phyloP scores from a whole-genome alignment of 2,113 vertebrate genomes.

The Pachyramphus minor region DNA sequence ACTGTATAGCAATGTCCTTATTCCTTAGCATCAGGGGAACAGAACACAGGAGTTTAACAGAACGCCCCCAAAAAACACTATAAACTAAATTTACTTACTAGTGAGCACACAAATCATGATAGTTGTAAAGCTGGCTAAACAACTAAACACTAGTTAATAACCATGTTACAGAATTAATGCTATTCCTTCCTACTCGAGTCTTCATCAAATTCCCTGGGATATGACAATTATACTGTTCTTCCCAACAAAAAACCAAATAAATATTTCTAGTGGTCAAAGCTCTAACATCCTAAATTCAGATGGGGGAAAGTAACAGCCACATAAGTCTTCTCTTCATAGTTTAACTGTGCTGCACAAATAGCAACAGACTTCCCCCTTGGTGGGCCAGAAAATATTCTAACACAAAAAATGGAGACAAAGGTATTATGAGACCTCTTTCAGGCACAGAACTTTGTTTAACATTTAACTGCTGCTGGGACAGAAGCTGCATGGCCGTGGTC shows the following conservation, averaged over 20 bases:
- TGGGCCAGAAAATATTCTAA: background rate
- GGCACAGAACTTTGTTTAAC: background rate
- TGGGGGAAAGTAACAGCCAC: background rate
- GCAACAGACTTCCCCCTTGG: background rate
- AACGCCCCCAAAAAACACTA: background rate
- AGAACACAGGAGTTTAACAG: background rate
- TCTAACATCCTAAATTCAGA: background rate
- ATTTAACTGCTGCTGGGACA: background rate
- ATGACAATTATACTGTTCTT: background rate
- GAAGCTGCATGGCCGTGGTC: background rate
- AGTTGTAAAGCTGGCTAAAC: background rate
- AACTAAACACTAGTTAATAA: background rate
- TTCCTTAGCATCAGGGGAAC: background rate
- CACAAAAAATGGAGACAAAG: background rate
- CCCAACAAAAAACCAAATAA: background rate
- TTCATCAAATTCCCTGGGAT: background rate
- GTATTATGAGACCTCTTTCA: background rate
- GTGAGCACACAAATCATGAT: background rate
- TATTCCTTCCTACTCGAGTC: background rate
- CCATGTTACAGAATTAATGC: background rate
- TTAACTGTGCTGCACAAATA: background rate
- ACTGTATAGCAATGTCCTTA: background rate
- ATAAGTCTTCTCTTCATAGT: background rate
- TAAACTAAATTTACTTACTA: background rate
- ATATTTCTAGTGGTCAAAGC: background rate